Conservation (phyloP, 1,140 invertebrate species). For the Hylyphantes graminicola region DNA sequence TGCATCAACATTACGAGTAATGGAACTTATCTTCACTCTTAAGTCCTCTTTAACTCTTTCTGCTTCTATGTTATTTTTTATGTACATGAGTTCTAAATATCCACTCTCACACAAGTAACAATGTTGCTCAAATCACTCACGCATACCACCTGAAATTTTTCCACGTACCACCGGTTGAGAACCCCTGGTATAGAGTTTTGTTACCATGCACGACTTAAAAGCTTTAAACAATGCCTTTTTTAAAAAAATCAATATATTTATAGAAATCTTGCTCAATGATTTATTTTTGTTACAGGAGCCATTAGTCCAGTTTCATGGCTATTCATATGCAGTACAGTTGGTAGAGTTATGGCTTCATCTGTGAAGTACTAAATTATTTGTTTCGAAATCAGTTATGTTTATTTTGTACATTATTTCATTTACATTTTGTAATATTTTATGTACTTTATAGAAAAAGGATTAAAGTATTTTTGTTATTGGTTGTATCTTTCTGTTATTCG, state of each 20-base stretch:
- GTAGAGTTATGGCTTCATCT: conserved; percentile 18
- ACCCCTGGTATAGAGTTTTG: too few relatives aligned
- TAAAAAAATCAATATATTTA: background rate
- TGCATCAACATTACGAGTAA: too few relatives aligned
- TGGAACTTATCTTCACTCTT: too few relatives aligned
- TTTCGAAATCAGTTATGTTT: background rate
- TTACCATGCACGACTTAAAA: too few relatives aligned
- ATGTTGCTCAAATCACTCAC: too few relatives aligned
- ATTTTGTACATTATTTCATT: background rate
- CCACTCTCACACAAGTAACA: too few relatives aligned
- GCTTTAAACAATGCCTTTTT: background rate
- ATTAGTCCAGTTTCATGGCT: conserved; percentile 46
- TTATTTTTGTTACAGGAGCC: conserved; percentile 21
- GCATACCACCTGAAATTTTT: too few relatives aligned
- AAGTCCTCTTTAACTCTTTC: too few relatives aligned
- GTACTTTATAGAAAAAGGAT: background rate
- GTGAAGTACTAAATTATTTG: conserved; percentile 2
- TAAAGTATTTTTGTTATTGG: background rate
- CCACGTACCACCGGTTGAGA: too few relatives aligned
- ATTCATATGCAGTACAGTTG: conserved; percentile 24
- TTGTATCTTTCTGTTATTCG: background rate
- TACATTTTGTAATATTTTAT: background rate
- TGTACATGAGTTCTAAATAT: too few relatives aligned
- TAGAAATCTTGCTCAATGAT: background rate
- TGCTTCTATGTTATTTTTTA: too few relatives aligned